These are phyloP conservation scores for Ianthella basta DNA, from an alignment of 37 sponge, comb jelly and placozoan genomes.

Conservation along the genomic window DNA sequence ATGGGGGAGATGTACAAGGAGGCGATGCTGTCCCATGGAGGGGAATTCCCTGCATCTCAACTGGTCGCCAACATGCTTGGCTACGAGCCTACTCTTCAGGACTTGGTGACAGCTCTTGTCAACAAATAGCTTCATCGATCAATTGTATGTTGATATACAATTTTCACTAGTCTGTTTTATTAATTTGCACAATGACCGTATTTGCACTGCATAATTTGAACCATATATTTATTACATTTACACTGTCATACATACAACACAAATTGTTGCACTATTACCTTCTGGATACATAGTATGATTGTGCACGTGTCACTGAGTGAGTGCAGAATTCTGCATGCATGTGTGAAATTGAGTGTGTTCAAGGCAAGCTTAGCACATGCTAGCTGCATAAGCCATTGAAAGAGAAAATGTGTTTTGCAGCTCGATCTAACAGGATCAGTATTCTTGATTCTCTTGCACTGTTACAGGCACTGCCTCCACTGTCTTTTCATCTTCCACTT, in stretches of 20 bases:
- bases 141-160: too few relatives aligned
- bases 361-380: too few relatives aligned
- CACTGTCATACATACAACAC: too few relatives aligned
- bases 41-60: slow-evolving; percentile 49
- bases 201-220: not conserved
- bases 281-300: too few relatives aligned
- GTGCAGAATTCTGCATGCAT: too few relatives aligned
- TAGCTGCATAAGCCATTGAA: too few relatives aligned
- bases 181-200: too few relatives aligned
- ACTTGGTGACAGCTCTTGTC: slow-evolving; percentile 64
- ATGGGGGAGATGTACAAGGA: slow-evolving; percentile 58
- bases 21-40: slow-evolving; percentile 73
- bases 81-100: slow-evolving; percentile 62
- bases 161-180: too few relatives aligned
- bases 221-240: not conserved
- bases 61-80: slow-evolving; percentile 74
- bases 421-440: not conserved
- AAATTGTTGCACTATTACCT: too few relatives aligned
- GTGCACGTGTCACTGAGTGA: too few relatives aligned
- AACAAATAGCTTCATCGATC: too few relatives aligned
- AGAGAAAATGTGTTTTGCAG: not conserved
- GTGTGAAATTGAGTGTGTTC: too few relatives aligned
- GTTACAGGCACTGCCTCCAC: not conserved
- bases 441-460: not conserved
- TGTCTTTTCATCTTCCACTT: not conserved